phyloP scores from a whole-genome alignment of 2,113 vertebrate genomes.

The Dipodomys merriami region DNA sequence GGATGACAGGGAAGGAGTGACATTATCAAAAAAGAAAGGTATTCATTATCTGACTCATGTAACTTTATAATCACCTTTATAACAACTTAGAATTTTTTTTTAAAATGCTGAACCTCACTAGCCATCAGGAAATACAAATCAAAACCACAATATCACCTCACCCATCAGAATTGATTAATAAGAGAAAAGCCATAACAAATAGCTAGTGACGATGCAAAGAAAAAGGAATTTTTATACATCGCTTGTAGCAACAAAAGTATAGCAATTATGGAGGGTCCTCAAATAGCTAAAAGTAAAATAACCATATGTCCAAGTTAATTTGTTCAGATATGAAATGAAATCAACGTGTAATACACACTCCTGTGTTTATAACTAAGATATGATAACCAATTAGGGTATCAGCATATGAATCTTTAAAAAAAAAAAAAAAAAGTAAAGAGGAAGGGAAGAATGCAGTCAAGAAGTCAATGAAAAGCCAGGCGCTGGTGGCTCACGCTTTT shows the following conservation, averaged over 20 bases:
- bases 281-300: background rate
- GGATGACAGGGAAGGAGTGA: too few species aligned
- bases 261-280: background rate
- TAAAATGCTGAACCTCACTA: background rate
- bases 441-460: too few species aligned
- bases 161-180: background rate
- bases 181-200: background rate
- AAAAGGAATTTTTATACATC: background rate
- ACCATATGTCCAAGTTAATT: background rate
- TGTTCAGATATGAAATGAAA: background rate
- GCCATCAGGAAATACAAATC: background rate
- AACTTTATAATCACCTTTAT: too few species aligned
- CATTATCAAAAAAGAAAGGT: too few species aligned
- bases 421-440: background rate
- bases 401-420: background rate
- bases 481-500: too few species aligned
- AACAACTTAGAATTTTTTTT: too few species aligned
- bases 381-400: background rate
- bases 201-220: background rate
- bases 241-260: background rate
- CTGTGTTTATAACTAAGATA: background rate
- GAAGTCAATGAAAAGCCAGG: too few species aligned
- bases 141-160: background rate
- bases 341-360: background rate
- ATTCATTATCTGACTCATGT: too few species aligned